phyloP scores from a whole-genome alignment of 2,113 vertebrate genomes.

The Tringa solitaria region DNA sequence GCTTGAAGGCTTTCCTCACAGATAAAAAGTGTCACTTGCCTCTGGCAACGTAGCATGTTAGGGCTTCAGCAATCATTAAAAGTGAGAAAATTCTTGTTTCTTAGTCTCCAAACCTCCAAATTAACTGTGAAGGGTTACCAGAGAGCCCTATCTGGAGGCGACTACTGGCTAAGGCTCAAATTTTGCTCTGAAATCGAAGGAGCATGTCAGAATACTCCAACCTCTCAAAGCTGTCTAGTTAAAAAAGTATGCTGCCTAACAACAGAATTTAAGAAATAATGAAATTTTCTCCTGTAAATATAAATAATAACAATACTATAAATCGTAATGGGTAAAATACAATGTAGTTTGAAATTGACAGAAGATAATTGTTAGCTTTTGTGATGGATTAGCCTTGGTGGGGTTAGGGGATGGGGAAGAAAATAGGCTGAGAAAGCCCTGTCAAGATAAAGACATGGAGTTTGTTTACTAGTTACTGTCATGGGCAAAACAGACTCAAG shows the following conservation, averaged over 20 bases:
- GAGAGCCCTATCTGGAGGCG: background rate
- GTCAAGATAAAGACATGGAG: background rate
- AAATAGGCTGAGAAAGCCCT: background rate
- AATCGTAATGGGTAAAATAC: background rate
- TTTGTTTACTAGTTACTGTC: background rate
- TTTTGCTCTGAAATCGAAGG: background rate
- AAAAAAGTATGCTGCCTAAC: background rate
- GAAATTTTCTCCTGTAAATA: background rate
- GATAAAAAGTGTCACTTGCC: background rate
- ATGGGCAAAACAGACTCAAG: background rate
- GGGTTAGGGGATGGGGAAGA: background rate
- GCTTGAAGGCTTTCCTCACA: background rate
- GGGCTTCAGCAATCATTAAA: background rate
- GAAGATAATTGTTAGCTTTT: background rate
- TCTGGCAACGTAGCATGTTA: background rate
- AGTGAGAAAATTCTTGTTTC: background rate
- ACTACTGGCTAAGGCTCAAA: fast-evolving
- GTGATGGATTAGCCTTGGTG: background rate
- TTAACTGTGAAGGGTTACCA: background rate
- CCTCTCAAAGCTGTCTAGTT: background rate
- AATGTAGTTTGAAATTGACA: background rate
- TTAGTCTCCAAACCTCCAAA: background rate
- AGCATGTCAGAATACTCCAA: background rate
- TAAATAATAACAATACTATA: background rate
- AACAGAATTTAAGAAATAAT: background rate